Percentiles rank a stretch among this genome's conserved stretches.
Evolutionary conservation across 2,888 invertebrate species (phyloP).

Genomic region (Mechanitis messenoides): DNA sequence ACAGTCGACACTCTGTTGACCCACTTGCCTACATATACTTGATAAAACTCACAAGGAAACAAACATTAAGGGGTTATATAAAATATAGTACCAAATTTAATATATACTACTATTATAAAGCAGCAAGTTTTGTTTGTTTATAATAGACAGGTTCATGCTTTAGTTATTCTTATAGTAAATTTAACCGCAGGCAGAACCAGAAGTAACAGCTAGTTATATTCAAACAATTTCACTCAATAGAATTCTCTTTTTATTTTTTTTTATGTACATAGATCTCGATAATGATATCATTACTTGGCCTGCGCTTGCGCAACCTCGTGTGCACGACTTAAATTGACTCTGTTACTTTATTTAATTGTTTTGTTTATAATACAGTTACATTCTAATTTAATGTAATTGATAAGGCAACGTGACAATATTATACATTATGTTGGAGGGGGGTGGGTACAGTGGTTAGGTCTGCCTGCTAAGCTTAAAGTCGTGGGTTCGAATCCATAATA

Average conservation of each 20-base stretch:
- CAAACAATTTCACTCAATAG: too few relatives aligned
- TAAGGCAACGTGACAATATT: neutral
- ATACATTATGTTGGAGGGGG: neutral
- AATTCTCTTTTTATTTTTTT: too few relatives aligned
- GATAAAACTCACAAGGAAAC: conserved; percentile 21
- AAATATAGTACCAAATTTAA: too few relatives aligned
- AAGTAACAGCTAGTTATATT: too few relatives aligned
- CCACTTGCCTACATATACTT: conserved; percentile 40
- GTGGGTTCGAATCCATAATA: too few relatives aligned
- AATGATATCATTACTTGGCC: conserved; percentile 12
- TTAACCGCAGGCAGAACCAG: too few relatives aligned
- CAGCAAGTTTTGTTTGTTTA: too few relatives aligned
- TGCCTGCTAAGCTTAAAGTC: too few relatives aligned
- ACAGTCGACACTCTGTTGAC: conserved; percentile 47
- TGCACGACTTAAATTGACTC: conserved; percentile 12
- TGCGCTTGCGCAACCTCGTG: conserved; percentile 16
- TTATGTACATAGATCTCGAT: neutral
- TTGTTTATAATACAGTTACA: conserved; percentile 1
- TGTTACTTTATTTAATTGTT: conserved; percentile 7
- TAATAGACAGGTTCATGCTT: too few relatives aligned
- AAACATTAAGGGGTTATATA: neutral
- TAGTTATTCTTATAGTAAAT: too few relatives aligned
- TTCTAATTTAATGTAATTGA: conserved; percentile 4
- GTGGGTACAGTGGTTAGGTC: too few relatives aligned
- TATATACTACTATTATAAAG: too few relatives aligned